Evolutionary conservation across 2,888 invertebrate species (phyloP).

Genomic region (Watsonalla cultraria): DNA sequence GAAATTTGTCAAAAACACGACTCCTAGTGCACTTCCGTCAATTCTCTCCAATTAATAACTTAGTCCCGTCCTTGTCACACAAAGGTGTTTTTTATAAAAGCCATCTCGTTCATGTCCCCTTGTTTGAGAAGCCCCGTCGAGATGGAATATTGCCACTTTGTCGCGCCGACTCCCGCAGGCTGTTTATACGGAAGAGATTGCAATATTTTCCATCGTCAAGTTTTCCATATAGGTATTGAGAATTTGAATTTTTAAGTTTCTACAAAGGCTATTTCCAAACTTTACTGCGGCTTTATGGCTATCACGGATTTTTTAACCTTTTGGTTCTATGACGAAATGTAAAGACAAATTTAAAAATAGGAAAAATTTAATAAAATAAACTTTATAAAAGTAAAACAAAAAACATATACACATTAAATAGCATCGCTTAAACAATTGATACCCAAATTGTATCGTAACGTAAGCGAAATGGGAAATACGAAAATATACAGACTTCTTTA

Average conservation of each 20-base stretch:
- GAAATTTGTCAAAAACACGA: constrained; percentile 78
- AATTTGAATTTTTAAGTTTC: constrained; percentile 53
- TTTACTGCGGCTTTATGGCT: constrained; percentile 12
- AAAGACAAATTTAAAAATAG: too few species aligned
- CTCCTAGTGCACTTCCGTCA: constrained; percentile 71
- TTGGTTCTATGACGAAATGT: too few species aligned
- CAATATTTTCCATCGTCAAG: constrained; percentile 60
- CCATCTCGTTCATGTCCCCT: constrained; percentile 58
- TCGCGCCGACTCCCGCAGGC: constrained; percentile 68
- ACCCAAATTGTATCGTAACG: too few species aligned
- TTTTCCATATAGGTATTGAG: constrained; percentile 46
- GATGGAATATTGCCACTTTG: constrained; percentile 78
- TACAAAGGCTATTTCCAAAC: constrained; percentile 18
- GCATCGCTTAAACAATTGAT: too few species aligned
- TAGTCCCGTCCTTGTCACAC: constrained; percentile 38
- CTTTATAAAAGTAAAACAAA: too few species aligned
- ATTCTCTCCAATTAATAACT: constrained; percentile 77
- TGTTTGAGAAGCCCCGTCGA: constrained; percentile 75
- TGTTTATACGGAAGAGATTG: constrained; percentile 64
- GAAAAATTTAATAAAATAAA: too few species aligned
- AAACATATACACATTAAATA: too few species aligned
- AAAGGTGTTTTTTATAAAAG: constrained; percentile 17
- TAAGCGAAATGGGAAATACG: too few species aligned
- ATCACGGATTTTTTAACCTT: too few species aligned
- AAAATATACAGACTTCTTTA: too few species aligned